Evolutionary conservation across 2,113 vertebrate species (phyloP).

Genomic region (Chloroceryle aenea): DNA sequence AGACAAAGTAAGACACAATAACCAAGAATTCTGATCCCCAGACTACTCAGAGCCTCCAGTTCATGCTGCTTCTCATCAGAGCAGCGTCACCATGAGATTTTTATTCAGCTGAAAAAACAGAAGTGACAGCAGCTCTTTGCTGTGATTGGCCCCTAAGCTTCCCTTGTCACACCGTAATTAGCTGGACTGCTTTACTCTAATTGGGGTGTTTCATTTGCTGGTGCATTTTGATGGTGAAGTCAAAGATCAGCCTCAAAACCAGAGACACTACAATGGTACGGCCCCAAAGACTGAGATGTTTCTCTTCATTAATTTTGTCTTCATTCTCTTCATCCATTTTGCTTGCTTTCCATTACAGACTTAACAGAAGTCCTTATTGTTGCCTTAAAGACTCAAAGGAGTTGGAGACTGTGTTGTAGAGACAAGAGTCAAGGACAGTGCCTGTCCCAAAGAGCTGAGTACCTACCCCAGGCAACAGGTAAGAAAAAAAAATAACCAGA

Average conservation of each 20-base stretch:
- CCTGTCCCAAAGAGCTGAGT: background rate
- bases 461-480: background rate
- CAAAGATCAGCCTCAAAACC: background rate
- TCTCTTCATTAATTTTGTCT: background rate
- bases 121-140: conserved; percentile 43
- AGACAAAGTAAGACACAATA: background rate
- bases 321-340: background rate
- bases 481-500: background rate
- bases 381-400: background rate
- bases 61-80: conserved; percentile 36
- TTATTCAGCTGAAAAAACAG: background rate
- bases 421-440: background rate
- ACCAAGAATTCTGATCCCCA: background rate
- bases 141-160: conserved; percentile 16
- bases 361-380: background rate
- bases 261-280: background rate
- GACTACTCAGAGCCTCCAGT: background rate
- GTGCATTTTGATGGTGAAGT: background rate
- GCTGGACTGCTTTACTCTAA: background rate
- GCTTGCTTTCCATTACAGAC: background rate
- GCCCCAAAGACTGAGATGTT: background rate
- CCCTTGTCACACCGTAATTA: conserved; percentile 32
- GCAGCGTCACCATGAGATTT: background rate
- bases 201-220: background rate
- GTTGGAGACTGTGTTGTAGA: background rate